Percentiles rank a stretch among this genome's conserved stretches.
phyloP scores from a whole-genome alignment of 1,140 invertebrate species.

The Watersipora subatra region DNA sequence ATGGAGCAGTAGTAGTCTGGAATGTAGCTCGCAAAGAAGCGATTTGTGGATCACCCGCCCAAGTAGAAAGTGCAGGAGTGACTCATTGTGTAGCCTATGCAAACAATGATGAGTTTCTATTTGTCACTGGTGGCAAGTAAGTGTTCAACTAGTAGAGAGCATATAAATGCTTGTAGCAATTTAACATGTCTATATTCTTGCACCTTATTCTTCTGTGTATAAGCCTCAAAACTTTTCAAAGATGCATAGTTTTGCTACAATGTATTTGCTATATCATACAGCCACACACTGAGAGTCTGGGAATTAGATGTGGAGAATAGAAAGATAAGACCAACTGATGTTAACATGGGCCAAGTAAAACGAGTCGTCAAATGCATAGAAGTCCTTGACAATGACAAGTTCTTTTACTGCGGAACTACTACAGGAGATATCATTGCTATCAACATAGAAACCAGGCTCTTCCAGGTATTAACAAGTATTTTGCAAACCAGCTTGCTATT shows the following conservation, averaged over 20 bases:
- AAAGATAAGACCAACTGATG: conserved; percentile 55
- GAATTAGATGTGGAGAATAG: conserved; percentile 55
- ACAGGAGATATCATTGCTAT: conserved; percentile 53
- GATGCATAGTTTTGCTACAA: no score
- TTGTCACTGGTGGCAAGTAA: conserved; percentile 43
- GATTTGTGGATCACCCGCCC: conserved; percentile 41
- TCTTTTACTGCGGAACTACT: conserved; percentile 67
- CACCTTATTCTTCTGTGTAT: background rate
- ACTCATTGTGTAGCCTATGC: conserved; percentile 32
- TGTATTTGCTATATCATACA: conserved; percentile 43
- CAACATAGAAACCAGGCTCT: conserved; percentile 29
- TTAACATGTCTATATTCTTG: background rate
- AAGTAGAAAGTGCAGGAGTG: conserved; percentile 37
- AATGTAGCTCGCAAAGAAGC: conserved; percentile 30
- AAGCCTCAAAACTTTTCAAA: background rate
- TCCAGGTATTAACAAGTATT: conserved; percentile 18
- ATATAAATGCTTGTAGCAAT: background rate
- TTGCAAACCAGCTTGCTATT: no score
- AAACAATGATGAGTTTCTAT: conserved; percentile 31
- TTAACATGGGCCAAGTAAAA: conserved; percentile 44
- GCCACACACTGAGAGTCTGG: conserved; percentile 61
- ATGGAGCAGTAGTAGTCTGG: conserved; percentile 49
- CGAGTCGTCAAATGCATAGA: conserved; percentile 37
- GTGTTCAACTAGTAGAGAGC: conserved; percentile 11
- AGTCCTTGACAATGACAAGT: conserved; percentile 50